A percentile compares a stretch with the other conserved stretches of the same genome.
Conservation (phyloP, 2,113 vertebrate genomes). For the Lophura nycthemera region DNA sequence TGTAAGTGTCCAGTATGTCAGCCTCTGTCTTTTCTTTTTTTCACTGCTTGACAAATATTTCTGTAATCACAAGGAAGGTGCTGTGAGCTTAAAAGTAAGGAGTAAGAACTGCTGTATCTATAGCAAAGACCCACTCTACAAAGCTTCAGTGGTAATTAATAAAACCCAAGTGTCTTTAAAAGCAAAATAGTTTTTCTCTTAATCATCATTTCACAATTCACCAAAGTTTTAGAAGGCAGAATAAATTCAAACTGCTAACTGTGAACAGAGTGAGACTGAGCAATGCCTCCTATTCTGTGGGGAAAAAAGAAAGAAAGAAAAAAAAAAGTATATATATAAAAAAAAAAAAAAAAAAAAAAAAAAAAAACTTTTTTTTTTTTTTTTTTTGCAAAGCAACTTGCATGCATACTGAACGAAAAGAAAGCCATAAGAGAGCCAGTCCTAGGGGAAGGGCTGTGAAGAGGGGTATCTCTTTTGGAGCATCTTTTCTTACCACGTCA, state of each 20-base stretch:
- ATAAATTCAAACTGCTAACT: background rate
- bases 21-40: background rate
- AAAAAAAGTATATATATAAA: too few relatives aligned
- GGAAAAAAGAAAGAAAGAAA: background rate
- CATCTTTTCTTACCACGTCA: slow-evolving; percentile 1
- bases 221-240: background rate
- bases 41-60: background rate
- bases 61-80: background rate
- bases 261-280: background rate
- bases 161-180: background rate
- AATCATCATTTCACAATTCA: background rate
- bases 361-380: background rate
- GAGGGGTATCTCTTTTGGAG: rapidly evolving
- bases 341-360: background rate
- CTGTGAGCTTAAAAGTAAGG: background rate
- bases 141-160: background rate
- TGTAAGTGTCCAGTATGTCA: background rate
- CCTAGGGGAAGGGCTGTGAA: background rate
- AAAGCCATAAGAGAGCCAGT: background rate
- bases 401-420: background rate
- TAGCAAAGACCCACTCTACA: background rate
- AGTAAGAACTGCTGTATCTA: background rate
- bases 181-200: background rate
- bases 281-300: background rate
- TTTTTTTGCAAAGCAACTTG: background rate